Conservation (phyloP, 1,140 invertebrate species). For the Drosophila seguyi region DNA sequence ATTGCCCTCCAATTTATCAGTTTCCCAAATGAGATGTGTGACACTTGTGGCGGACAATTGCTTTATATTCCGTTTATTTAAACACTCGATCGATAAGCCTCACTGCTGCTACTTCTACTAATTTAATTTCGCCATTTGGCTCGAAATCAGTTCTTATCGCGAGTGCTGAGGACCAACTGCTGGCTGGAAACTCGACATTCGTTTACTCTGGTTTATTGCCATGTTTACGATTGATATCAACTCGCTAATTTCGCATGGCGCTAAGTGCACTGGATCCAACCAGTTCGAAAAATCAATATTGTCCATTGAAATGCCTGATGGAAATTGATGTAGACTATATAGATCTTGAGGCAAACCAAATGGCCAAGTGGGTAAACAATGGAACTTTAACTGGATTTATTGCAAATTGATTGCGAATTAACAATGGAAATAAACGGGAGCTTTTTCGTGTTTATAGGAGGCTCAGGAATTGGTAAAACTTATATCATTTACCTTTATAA, state of each 20-base stretch:
- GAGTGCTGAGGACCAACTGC: constrained; percentile 19
- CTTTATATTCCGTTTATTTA: constrained; percentile 9
- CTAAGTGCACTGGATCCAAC: constrained; percentile 79
- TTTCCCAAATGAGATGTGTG: constrained; percentile 16
- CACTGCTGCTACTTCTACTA: constrained; percentile 23
- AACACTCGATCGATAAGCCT: constrained; percentile 42
- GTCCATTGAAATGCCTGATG: constrained; percentile 21
- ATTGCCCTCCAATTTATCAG: constrained; percentile 43
- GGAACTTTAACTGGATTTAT: constrained; percentile 31
- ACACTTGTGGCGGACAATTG: constrained; percentile 4
- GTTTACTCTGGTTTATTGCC: constrained; percentile 43
- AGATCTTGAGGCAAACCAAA: constrained; percentile 3
- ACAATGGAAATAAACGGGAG: constrained; percentile 49
- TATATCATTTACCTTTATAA: constrained; percentile 11
- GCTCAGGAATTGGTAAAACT: too few relatives aligned
- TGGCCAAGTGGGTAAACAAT: constrained; percentile 31
- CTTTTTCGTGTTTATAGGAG: not conserved
- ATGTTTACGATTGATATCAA: constrained; percentile 47
- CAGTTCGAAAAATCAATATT: constrained; percentile 70
- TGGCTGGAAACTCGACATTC: constrained; percentile 5
- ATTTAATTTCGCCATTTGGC: constrained; percentile 29
- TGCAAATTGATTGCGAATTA: constrained; percentile 41
- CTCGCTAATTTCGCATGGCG: constrained; percentile 54
- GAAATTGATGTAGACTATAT: constrained; percentile 20
- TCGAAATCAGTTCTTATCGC: constrained; percentile 43